Percentiles rank a stretch among this genome's conserved stretches.
Conservation (phyloP, 2,888 invertebrate species). For the Anagyrus pseudococci region DNA sequence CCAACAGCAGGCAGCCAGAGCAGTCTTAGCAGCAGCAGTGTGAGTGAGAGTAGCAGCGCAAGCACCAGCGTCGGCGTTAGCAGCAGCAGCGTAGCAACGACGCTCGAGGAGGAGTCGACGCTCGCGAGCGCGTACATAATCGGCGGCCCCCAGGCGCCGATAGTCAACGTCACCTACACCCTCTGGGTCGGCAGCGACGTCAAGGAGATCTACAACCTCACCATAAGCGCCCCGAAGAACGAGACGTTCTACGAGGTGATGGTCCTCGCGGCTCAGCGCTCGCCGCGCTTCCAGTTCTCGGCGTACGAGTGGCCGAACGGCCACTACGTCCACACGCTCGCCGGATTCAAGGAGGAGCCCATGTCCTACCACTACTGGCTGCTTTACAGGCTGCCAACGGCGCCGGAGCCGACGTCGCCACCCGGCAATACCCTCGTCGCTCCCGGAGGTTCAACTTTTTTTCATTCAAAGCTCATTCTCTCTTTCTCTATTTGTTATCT, state of each 20-base stretch:
- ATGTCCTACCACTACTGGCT: constrained; percentile 90
- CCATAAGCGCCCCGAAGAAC: constrained; percentile 77
- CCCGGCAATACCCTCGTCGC: constrained; percentile 89
- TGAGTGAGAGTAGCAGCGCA: constrained; percentile 33
- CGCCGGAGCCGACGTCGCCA: constrained; percentile 80
- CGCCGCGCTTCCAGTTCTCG: constrained; percentile 74
- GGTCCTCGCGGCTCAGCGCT: constrained; percentile 84
- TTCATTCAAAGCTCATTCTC: not conserved
- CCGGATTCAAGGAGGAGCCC: constrained; percentile 79
- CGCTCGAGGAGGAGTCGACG: constrained; percentile 38
- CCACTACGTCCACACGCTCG: constrained; percentile 88
- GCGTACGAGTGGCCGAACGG: constrained; percentile 93
- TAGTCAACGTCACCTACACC: constrained; percentile 78
- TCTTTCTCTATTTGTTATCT: too few relatives aligned
- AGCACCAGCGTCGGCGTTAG: too few relatives aligned
- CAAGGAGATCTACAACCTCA: constrained; percentile 80
- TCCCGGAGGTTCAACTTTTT: constrained; percentile 72
- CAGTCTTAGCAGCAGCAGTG: constrained; percentile 9
- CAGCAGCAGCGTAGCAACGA: constrained; percentile 1
- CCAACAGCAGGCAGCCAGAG: constrained; percentile 10
- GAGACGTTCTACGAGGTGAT: constrained; percentile 75
- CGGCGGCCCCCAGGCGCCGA: constrained; percentile 39
- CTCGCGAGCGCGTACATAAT: constrained; percentile 30
- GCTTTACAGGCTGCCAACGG: constrained; percentile 80
- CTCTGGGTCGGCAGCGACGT: constrained; percentile 89